These are phyloP conservation scores for Ranitomeya imitator DNA, from an alignment of 2,113 vertebrate genomes.

Conservation along the genomic window DNA sequence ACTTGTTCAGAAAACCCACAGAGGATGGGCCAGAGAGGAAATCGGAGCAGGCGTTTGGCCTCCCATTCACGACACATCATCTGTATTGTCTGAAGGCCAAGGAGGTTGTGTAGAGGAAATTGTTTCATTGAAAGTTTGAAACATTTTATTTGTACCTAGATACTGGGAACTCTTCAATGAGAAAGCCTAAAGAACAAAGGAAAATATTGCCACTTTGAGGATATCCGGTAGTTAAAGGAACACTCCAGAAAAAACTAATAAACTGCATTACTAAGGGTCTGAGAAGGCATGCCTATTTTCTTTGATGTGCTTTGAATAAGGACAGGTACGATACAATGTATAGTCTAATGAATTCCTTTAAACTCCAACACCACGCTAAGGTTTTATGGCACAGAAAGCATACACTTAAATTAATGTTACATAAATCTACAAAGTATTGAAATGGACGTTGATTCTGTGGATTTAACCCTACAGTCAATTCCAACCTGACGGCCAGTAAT, in stretches of 20 bases:
- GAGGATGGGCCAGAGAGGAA: background rate
- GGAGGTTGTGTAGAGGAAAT: background rate
- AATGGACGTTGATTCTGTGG: too few relatives aligned
- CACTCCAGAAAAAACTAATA: background rate
- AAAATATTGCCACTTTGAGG: background rate
- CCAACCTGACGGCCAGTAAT: too few relatives aligned
- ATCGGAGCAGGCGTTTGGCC: background rate
- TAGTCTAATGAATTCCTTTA: too few relatives aligned
- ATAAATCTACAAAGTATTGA: too few relatives aligned
- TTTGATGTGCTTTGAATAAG: too few relatives aligned
- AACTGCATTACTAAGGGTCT: too few relatives aligned
- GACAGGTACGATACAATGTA: too few relatives aligned
- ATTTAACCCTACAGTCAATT: too few relatives aligned
- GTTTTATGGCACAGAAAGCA: too few relatives aligned
- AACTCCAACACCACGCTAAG: too few relatives aligned
- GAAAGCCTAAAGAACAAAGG: background rate
- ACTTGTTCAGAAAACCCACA: background rate
- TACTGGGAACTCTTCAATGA: background rate
- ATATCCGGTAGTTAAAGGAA: background rate
- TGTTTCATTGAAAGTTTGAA: background rate
- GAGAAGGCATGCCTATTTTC: too few relatives aligned
- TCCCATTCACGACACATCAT: background rate
- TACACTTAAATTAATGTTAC: too few relatives aligned
- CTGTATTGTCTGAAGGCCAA: background rate
- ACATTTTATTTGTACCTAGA: background rate